Percentiles rank a stretch among this genome's conserved stretches.
phyloP scores from a whole-genome alignment of 2,888 invertebrate species.

The Strigamia crassipes region DNA sequence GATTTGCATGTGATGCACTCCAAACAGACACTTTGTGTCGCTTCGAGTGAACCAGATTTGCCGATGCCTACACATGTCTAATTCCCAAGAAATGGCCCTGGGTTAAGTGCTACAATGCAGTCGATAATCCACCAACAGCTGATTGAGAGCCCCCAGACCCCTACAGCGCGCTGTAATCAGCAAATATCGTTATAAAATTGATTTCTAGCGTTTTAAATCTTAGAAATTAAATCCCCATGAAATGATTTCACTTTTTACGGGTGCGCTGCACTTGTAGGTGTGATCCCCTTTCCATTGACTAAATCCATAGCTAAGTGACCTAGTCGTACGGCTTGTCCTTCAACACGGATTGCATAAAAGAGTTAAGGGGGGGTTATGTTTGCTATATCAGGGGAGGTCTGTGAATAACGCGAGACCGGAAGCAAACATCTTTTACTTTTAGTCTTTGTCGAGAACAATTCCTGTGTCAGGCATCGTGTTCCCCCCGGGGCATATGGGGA shows the following conservation, averaged over 20 bases:
- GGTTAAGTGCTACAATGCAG: background rate
- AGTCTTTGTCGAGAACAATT: background rate
- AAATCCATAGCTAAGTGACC: background rate
- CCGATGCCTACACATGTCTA: background rate
- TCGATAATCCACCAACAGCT: background rate
- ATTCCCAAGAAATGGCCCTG: conserved; percentile 5
- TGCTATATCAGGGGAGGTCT: conserved; percentile 35
- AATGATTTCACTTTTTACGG: background rate
- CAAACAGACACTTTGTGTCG: background rate
- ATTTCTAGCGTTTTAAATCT: background rate
- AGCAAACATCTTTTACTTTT: conserved; percentile 35
- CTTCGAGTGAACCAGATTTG: background rate
- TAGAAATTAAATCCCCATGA: background rate
- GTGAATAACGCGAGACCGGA: conserved; percentile 28
- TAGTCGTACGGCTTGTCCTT: background rate
- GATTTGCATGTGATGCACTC: conserved; percentile 5
- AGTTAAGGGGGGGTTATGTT: conserved; percentile 39
- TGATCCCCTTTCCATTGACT: background rate
- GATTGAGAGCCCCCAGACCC: background rate
- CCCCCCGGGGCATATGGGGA: conserved; percentile 23
- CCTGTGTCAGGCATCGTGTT: conserved; percentile 3
- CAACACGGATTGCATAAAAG: background rate
- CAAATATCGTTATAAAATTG: background rate
- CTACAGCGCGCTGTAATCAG: background rate
- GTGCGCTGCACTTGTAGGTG: background rate